phyloP scores from a whole-genome alignment of 2,888 invertebrate species.

The Dasypolia templi region DNA sequence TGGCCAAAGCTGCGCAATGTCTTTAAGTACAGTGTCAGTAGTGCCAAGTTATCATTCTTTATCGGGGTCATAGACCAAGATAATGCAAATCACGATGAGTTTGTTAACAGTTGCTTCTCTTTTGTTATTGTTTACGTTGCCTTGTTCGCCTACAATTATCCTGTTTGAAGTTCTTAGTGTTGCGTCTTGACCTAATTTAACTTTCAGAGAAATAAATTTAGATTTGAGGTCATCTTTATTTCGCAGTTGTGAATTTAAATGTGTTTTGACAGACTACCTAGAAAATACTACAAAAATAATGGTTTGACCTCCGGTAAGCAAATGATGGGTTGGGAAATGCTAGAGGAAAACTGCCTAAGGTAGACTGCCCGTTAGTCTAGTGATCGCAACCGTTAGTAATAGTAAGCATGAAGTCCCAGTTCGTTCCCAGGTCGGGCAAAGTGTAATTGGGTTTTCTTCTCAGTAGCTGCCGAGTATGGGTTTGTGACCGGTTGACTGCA shows the following conservation, averaged over 20 bases:
- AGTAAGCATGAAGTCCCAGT: too few species aligned
- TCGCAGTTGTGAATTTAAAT: constrained; percentile 9
- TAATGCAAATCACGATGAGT: constrained; percentile 19
- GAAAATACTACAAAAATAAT: constrained; percentile 3
- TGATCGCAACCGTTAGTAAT: too few species aligned
- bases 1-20: too few species aligned
- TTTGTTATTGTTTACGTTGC: constrained; percentile 32
- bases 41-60: background rate
- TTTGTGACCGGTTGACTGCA: too few species aligned
- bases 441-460: too few species aligned
- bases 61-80: constrained; percentile 31
- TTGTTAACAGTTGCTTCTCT: constrained; percentile 13
- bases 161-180: constrained; percentile 9
- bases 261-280: constrained; percentile 24
- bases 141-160: constrained; percentile 13
- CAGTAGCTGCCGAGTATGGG: too few species aligned
- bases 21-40: too few species aligned
- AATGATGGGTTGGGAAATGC: constrained; percentile 1
- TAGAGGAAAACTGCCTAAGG: constrained; percentile 1
- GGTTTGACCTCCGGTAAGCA: background rate
- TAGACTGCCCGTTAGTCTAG: too few species aligned
- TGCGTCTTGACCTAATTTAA: constrained; percentile 30
- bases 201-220: constrained; percentile 9
- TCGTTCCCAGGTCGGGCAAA: too few species aligned
- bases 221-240: constrained; percentile 5